phyloP scores from a whole-genome alignment of 1,140 invertebrate genomes.

The Drosophila cardini region DNA sequence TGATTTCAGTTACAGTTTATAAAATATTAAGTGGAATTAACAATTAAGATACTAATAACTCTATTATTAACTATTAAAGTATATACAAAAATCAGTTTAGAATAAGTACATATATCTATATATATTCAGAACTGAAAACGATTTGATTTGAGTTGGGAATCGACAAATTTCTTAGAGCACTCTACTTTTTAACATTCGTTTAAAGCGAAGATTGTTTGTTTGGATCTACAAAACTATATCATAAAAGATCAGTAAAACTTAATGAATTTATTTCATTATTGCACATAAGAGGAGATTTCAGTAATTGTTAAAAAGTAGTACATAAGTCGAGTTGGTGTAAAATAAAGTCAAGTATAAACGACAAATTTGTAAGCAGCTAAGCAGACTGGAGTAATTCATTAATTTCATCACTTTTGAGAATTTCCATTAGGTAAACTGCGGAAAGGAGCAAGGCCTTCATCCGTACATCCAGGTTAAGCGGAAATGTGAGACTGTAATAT shows the following conservation, averaged over 20 bases:
- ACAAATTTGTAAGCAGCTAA: constrained; percentile 29
- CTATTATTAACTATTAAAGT: constrained; percentile 28
- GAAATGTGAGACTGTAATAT: constrained; percentile 67
- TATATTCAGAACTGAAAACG: constrained; percentile 27
- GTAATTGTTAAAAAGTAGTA: neutral
- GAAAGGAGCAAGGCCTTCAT: constrained; percentile 69
- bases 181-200: no score
- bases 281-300: constrained; percentile 36
- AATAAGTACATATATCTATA: no score
- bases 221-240: constrained; percentile 11
- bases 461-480: constrained; percentile 66
- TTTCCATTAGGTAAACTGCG: constrained; percentile 67
- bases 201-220: no score
- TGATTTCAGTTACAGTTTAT: constrained; percentile 56
- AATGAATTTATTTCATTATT: constrained; percentile 1
- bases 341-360: constrained; percentile 1
- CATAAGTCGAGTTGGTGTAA: constrained; percentile 29
- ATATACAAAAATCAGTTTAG: constrained; percentile 43
- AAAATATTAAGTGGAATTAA: constrained; percentile 52
- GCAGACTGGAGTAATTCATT: constrained; percentile 42
- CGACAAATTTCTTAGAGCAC: constrained; percentile 67
- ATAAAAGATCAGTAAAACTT: neutral
- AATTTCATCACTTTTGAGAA: constrained; percentile 29
- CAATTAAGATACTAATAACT: constrained; percentile 20
- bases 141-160: constrained; percentile 18